Evolutionary conservation across 2,888 invertebrate species (phyloP), one percentile per base, ranked within the genome.

Genomic region (Nysson spinosus): DNA sequence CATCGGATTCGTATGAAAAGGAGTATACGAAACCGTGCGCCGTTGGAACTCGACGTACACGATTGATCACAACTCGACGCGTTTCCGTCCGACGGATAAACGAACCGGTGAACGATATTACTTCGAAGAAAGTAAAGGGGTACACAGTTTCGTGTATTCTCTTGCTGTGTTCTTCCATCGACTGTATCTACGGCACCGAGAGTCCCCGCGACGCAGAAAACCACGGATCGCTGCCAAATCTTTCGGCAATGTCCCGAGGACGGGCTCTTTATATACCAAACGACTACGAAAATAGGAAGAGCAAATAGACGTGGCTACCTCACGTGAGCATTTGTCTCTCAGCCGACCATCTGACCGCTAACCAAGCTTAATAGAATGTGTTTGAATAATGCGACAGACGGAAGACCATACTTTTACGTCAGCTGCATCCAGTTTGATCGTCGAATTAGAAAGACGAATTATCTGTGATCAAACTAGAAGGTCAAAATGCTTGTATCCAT

Each of bases 211-310:
- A 73, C 80, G 81, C 66, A 80, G 76, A 79, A 83, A 81, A 78
- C 57, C 73, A 55, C 74, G 75, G 68, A 70, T 74, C 73, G 78
- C 62, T 83, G 82, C 82, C 82, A 83, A 83, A 81, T 77, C 77
- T 73, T 67, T 76, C 73, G 69, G 63, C 76, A 71, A 77, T 58
- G 76, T 65, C 54, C 76, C 78, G 81, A 82, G 82, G 80, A 78
- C 81, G 76, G 66, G 44, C 71, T 79, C 76, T 75, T 82, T 80
- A 81, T 82, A 80, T 81, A 82, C 77, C 77, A 42, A 58, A 69
- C 75, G 63, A 26, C 60, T 66, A 72, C 80, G 72, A 79, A 82
- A 80, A 81, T 82, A 81, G 79, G 79, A 82, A 82, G 74, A 80
- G 74, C 78, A 77, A 79, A 81, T 71, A 73, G 72, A 73, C 69